Evolutionary conservation across 2,797 vertebrate species (phyloP).

Genomic region (Gallinago nigripennis): DNA sequence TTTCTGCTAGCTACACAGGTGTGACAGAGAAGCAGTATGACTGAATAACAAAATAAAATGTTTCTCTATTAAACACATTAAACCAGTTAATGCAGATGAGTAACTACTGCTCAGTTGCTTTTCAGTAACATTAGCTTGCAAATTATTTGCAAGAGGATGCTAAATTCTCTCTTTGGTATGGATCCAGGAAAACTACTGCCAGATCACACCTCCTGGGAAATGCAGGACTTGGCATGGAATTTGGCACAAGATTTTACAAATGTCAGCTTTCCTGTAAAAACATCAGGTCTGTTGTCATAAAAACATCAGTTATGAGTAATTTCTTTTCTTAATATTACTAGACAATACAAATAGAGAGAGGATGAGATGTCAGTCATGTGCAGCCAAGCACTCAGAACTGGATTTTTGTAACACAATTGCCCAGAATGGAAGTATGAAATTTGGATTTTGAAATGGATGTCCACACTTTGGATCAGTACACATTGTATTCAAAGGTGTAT

Average conservation of each 20-base stretch:
- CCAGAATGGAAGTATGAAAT: background rate
- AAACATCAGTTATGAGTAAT: slow-evolving; percentile 47
- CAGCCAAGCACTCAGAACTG: background rate
- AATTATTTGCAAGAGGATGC: background rate
- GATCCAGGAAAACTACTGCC: background rate
- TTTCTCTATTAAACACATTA: background rate
- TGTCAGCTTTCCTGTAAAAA: slow-evolving; percentile 26
- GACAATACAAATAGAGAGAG: slow-evolving; percentile 17
- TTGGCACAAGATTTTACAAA: slow-evolving; percentile 1
- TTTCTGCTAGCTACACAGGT: background rate
- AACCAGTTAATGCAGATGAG: background rate
- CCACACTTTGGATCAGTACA: background rate
- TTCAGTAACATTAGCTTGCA: background rate
- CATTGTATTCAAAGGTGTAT: background rate
- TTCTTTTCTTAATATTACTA: slow-evolving; percentile 48
- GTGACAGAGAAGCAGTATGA: background rate
- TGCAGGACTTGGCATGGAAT: background rate
- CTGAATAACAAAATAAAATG: background rate
- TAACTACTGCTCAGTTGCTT: background rate
- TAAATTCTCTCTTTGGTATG: background rate
- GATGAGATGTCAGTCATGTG: slow-evolving; percentile 1
- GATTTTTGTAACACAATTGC: background rate
- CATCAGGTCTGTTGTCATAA: background rate
- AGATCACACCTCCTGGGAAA: slow-evolving; percentile 26
- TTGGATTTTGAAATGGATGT: background rate